A percentile compares a stretch with the other conserved stretches of the same genome.
These are phyloP conservation scores for Cataglyphis rosenhaueri DNA, from an alignment of 2,888 invertebrate species.

Conservation along the genomic window DNA sequence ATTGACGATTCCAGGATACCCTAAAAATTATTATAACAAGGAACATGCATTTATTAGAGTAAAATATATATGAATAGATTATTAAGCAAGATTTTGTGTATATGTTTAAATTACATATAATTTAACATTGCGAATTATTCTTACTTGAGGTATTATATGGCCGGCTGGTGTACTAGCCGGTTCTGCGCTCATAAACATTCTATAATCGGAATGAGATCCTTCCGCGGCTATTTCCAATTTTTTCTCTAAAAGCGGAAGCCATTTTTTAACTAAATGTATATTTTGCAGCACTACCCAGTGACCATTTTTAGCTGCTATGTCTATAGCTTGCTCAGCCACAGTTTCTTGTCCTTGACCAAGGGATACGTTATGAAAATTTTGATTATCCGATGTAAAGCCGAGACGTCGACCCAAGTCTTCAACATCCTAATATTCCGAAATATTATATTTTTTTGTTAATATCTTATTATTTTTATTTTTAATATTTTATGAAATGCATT, in stretches of 20 bases:
- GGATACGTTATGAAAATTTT: slow-evolving; percentile 98
- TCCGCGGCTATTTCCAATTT: slow-evolving; percentile 94
- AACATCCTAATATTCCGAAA: slow-evolving; percentile 90
- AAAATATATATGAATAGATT: not conserved
- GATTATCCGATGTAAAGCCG: slow-evolving; percentile 92
- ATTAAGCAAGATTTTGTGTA: not conserved
- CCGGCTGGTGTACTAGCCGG: slow-evolving; percentile 94
- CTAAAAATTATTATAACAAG: slow-evolving; percentile 80
- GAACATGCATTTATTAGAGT: not conserved
- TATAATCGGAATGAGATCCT: slow-evolving; percentile 92
- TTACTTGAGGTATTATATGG: slow-evolving; percentile 96
- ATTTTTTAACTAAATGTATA: slow-evolving; percentile 97
- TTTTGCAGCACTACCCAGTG: slow-evolving; percentile 99
- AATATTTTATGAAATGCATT: not conserved
- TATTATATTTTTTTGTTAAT: not conserved
- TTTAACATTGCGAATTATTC: not conserved
- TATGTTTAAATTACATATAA: not conserved
- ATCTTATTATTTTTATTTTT: not conserved
- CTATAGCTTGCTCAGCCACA: slow-evolving; percentile 97
- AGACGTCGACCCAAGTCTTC: slow-evolving; percentile 94
- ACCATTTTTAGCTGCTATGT: slow-evolving; percentile 93
- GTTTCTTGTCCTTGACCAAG: slow-evolving; percentile 97
- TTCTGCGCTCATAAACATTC: slow-evolving; percentile 97
- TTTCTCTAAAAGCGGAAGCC: slow-evolving; percentile 96
- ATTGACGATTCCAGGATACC: slow-evolving; percentile 98